Conservation (phyloP, 2,888 invertebrate genomes). For the Uloborus plumipes region DNA sequence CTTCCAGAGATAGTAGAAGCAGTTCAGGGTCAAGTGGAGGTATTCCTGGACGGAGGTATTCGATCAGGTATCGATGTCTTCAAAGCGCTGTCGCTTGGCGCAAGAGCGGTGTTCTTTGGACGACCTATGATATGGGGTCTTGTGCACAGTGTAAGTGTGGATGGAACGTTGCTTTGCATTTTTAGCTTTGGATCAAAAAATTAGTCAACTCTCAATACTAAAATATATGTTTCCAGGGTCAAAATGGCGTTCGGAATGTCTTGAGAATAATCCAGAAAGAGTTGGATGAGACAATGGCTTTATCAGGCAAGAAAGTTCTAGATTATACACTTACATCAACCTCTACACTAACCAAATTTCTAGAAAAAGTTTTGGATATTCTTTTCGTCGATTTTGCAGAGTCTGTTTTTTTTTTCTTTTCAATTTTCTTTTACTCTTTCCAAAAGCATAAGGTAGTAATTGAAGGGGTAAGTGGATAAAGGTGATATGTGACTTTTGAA, state of each 20-base stretch:
- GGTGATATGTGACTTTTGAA: no score
- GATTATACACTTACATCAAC: background rate
- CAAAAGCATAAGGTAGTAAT: no score
- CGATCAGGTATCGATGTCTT: conserved; percentile 88
- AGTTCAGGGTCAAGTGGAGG: conserved; percentile 80
- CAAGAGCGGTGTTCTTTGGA: conserved; percentile 83
- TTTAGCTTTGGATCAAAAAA: background rate
- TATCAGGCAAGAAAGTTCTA: conserved; percentile 75
- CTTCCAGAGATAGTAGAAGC: conserved; percentile 83
- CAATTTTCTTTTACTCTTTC: no score
- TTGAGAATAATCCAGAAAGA: conserved; percentile 82
- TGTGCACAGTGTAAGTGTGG: conserved; percentile 74
- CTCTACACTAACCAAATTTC: no score
- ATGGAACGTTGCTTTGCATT: background rate
- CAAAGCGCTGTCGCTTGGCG: conserved; percentile 91
- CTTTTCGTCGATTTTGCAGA: no score
- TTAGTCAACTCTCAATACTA: no score
- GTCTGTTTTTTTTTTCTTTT: no score
- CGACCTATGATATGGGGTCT: conserved; percentile 90
- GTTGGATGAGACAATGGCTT: conserved; percentile 81
- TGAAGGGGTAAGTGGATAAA: no score
- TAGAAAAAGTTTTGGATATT: no score
- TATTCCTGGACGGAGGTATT: conserved; percentile 91
- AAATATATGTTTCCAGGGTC: conserved; percentile 74
- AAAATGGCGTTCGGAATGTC: conserved; percentile 82